A percentile compares a stretch with the other conserved stretches of the same genome.
Evolutionary conservation across 2,888 invertebrate species (phyloP).

Genomic region (Yponomeuta malinellus): DNA sequence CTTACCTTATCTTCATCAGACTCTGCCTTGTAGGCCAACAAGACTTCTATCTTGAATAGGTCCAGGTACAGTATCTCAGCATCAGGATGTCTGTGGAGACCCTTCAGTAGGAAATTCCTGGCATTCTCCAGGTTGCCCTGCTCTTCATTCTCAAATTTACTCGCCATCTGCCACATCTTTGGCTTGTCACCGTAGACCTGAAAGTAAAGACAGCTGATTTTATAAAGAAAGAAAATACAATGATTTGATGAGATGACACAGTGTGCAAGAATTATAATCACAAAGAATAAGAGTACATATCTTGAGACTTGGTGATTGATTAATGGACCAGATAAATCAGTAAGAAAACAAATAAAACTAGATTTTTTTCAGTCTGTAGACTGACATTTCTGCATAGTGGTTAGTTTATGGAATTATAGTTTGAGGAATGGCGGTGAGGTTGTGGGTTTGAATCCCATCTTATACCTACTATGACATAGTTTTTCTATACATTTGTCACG

Average conservation of each 20-base stretch:
- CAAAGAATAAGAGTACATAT: not conserved
- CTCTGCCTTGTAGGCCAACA: constrained; percentile 44
- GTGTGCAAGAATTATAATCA: not conserved
- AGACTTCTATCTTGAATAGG: constrained; percentile 58
- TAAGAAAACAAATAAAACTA: too few relatives aligned
- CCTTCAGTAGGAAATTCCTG: constrained; percentile 82
- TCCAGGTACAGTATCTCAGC: constrained; percentile 82
- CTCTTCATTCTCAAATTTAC: constrained; percentile 85
- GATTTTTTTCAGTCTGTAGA: too few relatives aligned
- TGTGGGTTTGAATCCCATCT: too few relatives aligned
- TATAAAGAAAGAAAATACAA: not conserved
- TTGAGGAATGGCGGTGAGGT: too few relatives aligned
- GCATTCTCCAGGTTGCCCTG: constrained; percentile 81
- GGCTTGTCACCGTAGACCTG: constrained; percentile 84
- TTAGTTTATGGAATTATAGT: too few relatives aligned
- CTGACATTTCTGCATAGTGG: too few relatives aligned
- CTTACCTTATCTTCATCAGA: constrained; percentile 55
- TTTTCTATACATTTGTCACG: too few relatives aligned
- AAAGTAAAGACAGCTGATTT: constrained; percentile 30
- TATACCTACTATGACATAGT: too few relatives aligned
- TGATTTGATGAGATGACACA: not conserved
- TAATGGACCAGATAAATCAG: not conserved
- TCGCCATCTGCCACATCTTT: constrained; percentile 86
- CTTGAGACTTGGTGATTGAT: not conserved
- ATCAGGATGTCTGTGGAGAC: constrained; percentile 83